Base-by-base conservation (phyloP, 1,140 invertebrate species). In the Pseudomyrmex sp. region DNA sequence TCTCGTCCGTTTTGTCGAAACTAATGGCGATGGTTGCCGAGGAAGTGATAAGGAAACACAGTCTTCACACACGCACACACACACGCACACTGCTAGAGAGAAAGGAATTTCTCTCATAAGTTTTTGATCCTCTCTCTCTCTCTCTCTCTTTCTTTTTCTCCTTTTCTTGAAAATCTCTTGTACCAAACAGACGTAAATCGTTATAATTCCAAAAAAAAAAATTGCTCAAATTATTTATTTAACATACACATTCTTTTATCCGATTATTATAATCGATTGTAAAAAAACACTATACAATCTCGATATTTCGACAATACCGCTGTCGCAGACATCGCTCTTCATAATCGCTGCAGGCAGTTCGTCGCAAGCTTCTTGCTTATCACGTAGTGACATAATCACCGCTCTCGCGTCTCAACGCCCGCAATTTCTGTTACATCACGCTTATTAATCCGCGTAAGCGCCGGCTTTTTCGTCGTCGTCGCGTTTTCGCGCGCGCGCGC, bases 351-450 rank as follows among this genome's bases (percentile, higher is more conserved):
- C 66, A 26, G 44, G 66, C 44, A 59, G 54, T 20, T 59, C 15
- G 65, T 35, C 46, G 65, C n/a, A n/a, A n/a, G n/a, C 58, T 80
- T 80, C 66, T 80, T 80, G 76, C 76, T 50, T 23, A 63, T 77
- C 63, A 68, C 18, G 62, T 56, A n/a, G 52, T 61, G 50, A 80
- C 66, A 15, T 59, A 80, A 80, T 80, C 56, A 70, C 65, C 44
- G 23, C 65, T 35, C 15, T 35, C 15, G 23, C 61, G 65, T 56
- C 44, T 26, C 65, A 65, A 70, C 65, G 35, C 35, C 65, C 65
- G 15, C 54, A 79, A 79, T 80, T 80, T 80, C 66, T 80, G 66
- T 80, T 72, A 66, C 58, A 72, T 80, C 76, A 80, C 44, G 76
- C 66, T 80, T 80, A 80, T 80, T 80, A 80, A 80, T 80, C 54